A percentile compares a stretch with the other conserved stretches of the same genome.
These are phyloP conservation scores for Spinus olivaceus DNA, from an alignment of 2,797 vertebrate genomes.

Conservation along the genomic window DNA sequence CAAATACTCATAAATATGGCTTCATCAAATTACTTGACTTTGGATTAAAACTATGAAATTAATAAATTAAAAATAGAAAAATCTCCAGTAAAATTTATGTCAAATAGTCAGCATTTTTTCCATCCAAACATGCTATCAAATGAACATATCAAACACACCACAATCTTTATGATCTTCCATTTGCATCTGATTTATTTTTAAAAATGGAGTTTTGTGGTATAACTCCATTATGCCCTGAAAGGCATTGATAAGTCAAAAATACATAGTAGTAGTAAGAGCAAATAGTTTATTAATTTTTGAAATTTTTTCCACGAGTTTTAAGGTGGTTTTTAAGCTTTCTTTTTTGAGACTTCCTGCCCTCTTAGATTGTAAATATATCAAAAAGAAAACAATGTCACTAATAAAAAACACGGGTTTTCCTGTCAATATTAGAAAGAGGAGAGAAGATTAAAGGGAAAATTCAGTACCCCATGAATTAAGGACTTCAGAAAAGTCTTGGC, in stretches of 20 bases:
- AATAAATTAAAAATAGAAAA: constrained; percentile 29
- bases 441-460: neutral
- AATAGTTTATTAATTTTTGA: neutral
- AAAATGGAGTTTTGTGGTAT: neutral
- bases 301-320: neutral
- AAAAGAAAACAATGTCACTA: neutral
- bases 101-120: neutral
- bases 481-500: neutral
- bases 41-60: neutral
- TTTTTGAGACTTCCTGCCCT: neutral
- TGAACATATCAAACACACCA: neutral
- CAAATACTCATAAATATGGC: neutral
- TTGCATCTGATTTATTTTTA: constrained; percentile 34
- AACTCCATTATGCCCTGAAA: neutral
- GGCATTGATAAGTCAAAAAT: neutral
- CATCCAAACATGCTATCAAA: constrained; percentile 4
- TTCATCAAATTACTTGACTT: neutral
- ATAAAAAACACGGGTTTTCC: rapidly evolving
- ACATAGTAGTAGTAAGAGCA: neutral
- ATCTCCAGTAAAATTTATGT: constrained; percentile 4
- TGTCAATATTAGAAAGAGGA: neutral
- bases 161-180: constrained; percentile 18
- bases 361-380: neutral
- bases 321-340: neutral
- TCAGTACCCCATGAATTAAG: neutral